Percentiles rank a stretch among this genome's conserved stretches.
Conservation (phyloP, 2,888 invertebrate genomes). For the Drosophila siamana region DNA sequence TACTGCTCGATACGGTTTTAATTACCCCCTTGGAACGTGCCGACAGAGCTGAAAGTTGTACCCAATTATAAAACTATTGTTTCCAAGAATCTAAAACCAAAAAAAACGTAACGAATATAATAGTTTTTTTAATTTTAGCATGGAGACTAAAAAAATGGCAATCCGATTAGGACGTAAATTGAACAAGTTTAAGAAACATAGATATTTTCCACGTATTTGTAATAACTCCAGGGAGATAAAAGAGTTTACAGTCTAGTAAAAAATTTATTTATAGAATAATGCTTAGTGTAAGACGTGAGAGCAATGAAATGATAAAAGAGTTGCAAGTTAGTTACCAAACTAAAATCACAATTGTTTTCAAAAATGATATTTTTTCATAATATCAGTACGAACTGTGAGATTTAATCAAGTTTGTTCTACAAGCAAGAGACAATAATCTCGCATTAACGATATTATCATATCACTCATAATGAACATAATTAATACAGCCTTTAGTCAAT, state of each 20-base stretch:
- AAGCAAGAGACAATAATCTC: not conserved
- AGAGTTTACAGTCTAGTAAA: slow-evolving; percentile 8
- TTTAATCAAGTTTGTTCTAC: no score
- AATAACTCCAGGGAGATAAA: slow-evolving; percentile 5
- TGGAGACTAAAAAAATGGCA: not conserved
- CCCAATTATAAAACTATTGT: not conserved
- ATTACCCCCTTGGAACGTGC: slow-evolving; percentile 51
- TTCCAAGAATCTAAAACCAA: slow-evolving; percentile 24
- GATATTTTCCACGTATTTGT: slow-evolving; percentile 4
- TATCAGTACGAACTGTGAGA: not conserved
- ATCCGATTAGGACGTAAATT: no score
- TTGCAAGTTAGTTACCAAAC: no score
- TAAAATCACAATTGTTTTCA: no score
- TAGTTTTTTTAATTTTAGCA: not conserved
- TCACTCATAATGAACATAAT: not conserved
- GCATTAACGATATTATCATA: not conserved
- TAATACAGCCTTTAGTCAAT: not conserved
- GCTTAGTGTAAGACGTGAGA: slow-evolving; percentile 11
- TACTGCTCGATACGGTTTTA: slow-evolving; percentile 44
- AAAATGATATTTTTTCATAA: not conserved
- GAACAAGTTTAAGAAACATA: not conserved
- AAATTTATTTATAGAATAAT: slow-evolving; percentile 9
- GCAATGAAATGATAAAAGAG: no score
- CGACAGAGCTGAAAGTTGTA: slow-evolving; percentile 35
- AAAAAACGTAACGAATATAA: not conserved